Conservation (phyloP, 35 echinoderm and acorn worm genomes). For the Acanthaster planci region DNA sequence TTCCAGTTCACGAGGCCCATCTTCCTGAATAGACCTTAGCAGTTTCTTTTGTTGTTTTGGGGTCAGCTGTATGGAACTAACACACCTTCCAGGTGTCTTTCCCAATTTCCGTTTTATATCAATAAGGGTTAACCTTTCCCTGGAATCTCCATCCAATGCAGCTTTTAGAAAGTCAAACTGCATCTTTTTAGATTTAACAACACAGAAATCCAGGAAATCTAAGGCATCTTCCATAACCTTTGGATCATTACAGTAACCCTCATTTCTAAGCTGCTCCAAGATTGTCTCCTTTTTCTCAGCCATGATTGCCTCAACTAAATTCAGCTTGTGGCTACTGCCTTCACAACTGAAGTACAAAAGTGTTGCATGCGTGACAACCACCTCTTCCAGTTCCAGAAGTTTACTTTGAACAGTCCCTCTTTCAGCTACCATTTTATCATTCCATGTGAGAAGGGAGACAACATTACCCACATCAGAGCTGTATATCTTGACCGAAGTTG, state of each 20-base stretch:
- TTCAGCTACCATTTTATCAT: neutral
- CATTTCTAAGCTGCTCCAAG: neutral
- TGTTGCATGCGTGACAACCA: neutral
- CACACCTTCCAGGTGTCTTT: neutral
- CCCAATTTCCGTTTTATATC: neutral
- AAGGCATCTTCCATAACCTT: neutral
- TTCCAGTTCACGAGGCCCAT: too few species aligned
- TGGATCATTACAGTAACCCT: neutral
- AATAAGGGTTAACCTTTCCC: neutral
- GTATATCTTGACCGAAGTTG: neutral
- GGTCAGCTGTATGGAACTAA: neutral
- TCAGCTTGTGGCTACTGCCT: neutral
- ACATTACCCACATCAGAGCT: neutral
- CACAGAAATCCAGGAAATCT: conserved; percentile 18
- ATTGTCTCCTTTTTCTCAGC: neutral
- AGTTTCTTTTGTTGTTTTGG: neutral
- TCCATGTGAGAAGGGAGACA: neutral
- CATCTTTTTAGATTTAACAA: neutral
- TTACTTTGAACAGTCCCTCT: neutral
- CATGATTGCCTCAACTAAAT: neutral
- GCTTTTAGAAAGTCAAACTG: neutral
- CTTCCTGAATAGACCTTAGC: neutral
- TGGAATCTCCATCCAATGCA: neutral
- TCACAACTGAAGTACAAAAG: neutral
- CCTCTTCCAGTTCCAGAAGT: neutral